A percentile compares a stretch with the other conserved stretches of the same genome.
Evolutionary conservation across 2,888 invertebrate species (phyloP).

Genomic region (Clusia tigrina): DNA sequence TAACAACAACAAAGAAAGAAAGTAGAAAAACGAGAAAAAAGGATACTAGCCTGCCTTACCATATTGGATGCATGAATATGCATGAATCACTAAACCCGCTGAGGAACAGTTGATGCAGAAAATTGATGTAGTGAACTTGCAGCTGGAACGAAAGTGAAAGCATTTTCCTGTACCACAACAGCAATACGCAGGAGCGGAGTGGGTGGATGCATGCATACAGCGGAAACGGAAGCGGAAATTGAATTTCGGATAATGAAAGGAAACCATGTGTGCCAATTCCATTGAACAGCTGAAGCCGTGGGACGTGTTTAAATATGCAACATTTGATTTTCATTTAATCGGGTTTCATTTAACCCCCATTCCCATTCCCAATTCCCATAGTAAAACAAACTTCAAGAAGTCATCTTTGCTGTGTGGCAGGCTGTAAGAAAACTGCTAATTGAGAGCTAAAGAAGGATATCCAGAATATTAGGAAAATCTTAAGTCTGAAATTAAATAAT

Average conservation of each 20-base stretch:
- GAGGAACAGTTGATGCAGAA: background rate
- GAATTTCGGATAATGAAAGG: slow-evolving; percentile 45
- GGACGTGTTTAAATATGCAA: background rate
- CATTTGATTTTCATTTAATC: background rate
- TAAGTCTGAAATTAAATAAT: too few relatives aligned
- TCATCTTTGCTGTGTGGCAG: too few relatives aligned
- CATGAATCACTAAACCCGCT: background rate
- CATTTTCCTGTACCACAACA: background rate
- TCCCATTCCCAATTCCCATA: too few relatives aligned
- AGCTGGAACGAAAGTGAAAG: background rate
- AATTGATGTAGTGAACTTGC: background rate
- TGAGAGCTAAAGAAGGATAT: too few relatives aligned
- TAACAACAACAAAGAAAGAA: background rate
- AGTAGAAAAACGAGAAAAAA: background rate
- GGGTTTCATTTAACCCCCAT: too few relatives aligned
- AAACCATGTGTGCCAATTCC: background rate
- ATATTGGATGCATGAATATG: background rate
- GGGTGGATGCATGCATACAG: background rate
- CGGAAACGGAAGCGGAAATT: slow-evolving; percentile 56
- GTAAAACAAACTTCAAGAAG: too few relatives aligned
- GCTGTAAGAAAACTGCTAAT: too few relatives aligned
- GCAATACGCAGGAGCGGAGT: slow-evolving; percentile 25
- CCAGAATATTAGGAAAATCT: too few relatives aligned
- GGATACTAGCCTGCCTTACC: background rate
- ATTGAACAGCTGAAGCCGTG: background rate